Conservation (phyloP, 2,888 invertebrate genomes). For the Tetranychus piercei region DNA sequence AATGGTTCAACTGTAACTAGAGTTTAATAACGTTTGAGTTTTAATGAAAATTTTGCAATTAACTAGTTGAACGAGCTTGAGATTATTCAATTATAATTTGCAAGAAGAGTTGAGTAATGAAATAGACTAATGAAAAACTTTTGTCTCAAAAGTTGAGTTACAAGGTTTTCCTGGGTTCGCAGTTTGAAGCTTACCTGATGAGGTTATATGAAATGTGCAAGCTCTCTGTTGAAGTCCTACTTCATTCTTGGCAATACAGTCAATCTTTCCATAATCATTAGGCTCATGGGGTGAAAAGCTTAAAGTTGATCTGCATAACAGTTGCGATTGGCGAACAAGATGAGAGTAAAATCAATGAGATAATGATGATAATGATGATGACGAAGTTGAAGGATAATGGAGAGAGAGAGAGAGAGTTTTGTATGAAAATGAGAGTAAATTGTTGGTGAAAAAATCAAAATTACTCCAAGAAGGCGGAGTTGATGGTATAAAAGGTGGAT, state of each 20-base stretch:
- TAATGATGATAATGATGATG: background rate
- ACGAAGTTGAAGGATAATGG: background rate
- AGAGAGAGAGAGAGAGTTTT: background rate
- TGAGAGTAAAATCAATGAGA: background rate
- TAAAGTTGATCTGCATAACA: constrained; percentile 15
- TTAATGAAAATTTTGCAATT: too few species aligned
- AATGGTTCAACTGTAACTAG: too few species aligned
- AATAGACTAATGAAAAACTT: background rate
- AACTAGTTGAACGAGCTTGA: too few species aligned
- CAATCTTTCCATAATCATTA: constrained; percentile 20
- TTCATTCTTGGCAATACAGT: constrained; percentile 23
- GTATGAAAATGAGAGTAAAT: too few species aligned
- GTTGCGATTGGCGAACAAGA: background rate
- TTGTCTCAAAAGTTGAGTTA: too few species aligned
- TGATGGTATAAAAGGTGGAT: background rate
- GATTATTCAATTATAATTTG: background rate
- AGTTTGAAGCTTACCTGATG: constrained; percentile 13
- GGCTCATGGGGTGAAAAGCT: constrained; percentile 18
- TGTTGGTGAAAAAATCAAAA: background rate
- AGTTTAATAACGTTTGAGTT: too few species aligned
- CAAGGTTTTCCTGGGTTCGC: too few species aligned
- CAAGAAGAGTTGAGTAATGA: background rate
- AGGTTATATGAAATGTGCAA: constrained; percentile 21
- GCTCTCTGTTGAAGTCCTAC: constrained; percentile 21
- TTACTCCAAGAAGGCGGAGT: background rate